Evolutionary conservation across 2,888 invertebrate genomes (phyloP), one percentile per base, ranked within the genome.

Genomic region (Caenorhabditis becei): DNA sequence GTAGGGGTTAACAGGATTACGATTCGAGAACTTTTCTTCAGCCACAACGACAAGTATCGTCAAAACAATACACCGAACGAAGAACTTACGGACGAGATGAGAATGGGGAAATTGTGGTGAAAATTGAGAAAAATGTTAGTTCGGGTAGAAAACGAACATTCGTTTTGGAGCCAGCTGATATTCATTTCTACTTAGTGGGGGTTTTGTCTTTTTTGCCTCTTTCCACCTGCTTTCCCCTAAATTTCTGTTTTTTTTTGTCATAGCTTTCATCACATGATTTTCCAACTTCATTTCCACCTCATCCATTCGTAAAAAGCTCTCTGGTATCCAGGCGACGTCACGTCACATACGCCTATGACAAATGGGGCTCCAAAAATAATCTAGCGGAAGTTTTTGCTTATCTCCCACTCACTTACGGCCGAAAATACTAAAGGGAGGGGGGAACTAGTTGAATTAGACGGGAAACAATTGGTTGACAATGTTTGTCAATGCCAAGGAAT

Each of bases 81-180:
- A 78, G 88, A 35, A 89, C 89, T 7, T 89, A 87, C 53, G 89
- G 89, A 32, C 66, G 86, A 20, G 89, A 89, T 63, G 88, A 89
- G 75, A 89, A 89, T 66, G 89, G 89, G 23, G 89, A 89, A 32
- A 82, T 89, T 56, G 88, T 89, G 14, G 89, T 89, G 74, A 88
- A 87, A 75, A 88, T 89, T 26, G 89, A 89, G 62, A 87, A 81
- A 74, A 83, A 88, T 79, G 88, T 88, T 28, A 84, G 86, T 82
- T 41, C 14, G 14, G 7, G 32, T 41, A 8, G 7, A 35, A 35
- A 35, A 10, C 35, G 35, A 35, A 35, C 35, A 35, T 5, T 10
- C 35, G 35, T 35, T 35, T 5, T 35, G 35, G n/a, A n/a, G n/a
- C n/a, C n/a, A n/a, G n/a, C n/a, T n/a, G n/a, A n/a, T n/a, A n/a